Conservation (phyloP, 2,888 invertebrate genomes). For the Eupithecia inturbata region DNA sequence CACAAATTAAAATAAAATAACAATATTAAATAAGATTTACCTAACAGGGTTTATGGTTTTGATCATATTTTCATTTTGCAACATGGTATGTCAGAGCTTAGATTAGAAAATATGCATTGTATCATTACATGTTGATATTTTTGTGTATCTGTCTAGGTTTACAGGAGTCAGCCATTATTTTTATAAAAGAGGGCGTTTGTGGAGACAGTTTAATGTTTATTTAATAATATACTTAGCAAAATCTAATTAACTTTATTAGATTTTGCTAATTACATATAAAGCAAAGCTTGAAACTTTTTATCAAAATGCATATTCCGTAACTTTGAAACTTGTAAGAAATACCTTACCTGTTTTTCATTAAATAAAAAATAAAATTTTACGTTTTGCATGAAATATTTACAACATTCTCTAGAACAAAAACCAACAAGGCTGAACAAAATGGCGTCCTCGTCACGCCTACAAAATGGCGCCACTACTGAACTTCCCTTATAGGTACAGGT, state of each 20-base stretch:
- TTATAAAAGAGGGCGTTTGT: neutral
- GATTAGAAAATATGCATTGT: slow-evolving; percentile 14
- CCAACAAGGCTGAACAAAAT: slow-evolving; percentile 4
- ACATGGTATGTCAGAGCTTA: slow-evolving; percentile 40
- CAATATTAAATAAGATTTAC: neutral
- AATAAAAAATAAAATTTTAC: too few relatives aligned
- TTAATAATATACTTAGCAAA: too few relatives aligned
- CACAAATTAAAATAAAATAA: neutral
- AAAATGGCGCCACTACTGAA: neutral
- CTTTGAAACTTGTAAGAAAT: neutral
- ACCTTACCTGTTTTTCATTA: neutral
- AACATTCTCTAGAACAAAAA: neutral
- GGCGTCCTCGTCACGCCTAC: neutral
- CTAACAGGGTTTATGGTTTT: neutral
- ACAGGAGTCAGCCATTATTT: neutral
- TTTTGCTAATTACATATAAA: too few relatives aligned
- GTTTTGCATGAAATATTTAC: neutral
- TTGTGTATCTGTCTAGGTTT: slow-evolving; percentile 23
- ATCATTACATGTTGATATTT: neutral
- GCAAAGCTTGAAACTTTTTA: too few relatives aligned
- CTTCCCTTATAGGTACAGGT: neutral
- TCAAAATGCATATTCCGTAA: neutral
- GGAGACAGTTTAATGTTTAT: too few relatives aligned
- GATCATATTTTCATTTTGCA: slow-evolving; percentile 35
- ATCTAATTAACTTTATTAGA: too few relatives aligned